phyloP scores from a whole-genome alignment of 2,888 invertebrate genomes.

The Stenurella melanura region DNA sequence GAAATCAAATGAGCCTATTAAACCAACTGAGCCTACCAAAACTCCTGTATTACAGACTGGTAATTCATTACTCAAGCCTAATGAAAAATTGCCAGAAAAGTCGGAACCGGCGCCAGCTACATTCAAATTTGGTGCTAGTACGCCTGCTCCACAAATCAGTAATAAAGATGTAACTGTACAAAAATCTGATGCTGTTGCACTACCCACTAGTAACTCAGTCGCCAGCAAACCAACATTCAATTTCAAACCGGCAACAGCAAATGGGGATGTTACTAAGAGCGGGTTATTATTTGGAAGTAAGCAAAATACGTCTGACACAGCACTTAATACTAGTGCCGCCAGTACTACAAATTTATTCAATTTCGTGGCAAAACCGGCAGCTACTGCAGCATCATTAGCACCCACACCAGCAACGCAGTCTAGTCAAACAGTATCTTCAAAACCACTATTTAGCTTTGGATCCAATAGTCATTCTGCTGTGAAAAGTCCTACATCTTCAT shows the following conservation, averaged over 20 bases:
- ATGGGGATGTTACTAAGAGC: conserved; percentile 46
- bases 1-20: conserved; percentile 9
- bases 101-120: conserved; percentile 44
- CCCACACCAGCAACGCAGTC: conserved; percentile 21
- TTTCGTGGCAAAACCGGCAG: conserved; percentile 44
- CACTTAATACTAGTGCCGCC: conserved; percentile 30
- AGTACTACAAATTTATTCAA: conserved; percentile 32
- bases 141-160: background rate
- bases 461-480: conserved; percentile 22
- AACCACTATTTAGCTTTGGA: conserved; percentile 22
- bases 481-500: conserved; percentile 13
- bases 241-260: conserved; percentile 46
- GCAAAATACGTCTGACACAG: conserved; percentile 28
- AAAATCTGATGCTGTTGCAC: conserved; percentile 20
- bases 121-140: conserved; percentile 51
- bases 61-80: conserved; percentile 56
- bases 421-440: conserved; percentile 35
- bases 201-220: conserved; percentile 12
- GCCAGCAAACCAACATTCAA: conserved; percentile 36
- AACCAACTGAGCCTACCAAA: conserved; percentile 11
- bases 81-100: conserved; percentile 56
- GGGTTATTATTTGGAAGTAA: conserved; percentile 28
- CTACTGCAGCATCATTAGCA: conserved; percentile 27
- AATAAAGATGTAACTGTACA: conserved; percentile 12
- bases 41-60: conserved; percentile 33